A percentile compares a stretch with the other conserved stretches of the same genome.
phyloP scores from a whole-genome alignment of 2,797 vertebrate species.

The Silurus aristotelis region DNA sequence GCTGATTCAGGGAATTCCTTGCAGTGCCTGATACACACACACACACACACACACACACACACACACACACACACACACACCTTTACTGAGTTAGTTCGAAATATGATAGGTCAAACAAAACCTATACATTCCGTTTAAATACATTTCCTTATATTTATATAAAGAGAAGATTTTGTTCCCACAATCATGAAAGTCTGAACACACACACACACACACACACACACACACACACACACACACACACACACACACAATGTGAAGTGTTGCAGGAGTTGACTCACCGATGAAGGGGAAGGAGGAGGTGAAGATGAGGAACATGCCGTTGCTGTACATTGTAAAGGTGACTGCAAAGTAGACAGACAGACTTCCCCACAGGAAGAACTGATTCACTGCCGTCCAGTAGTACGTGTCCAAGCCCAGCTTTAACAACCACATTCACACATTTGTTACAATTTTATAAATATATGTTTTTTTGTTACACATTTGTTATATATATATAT shows the following conservation, averaged over 20 bases:
- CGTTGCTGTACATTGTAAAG: conserved; percentile 91
- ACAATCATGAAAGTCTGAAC: neutral
- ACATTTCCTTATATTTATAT: too few species aligned
- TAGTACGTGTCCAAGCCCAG: conserved; percentile 86
- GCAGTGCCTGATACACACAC: conserved; percentile 77
- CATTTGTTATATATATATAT: neutral
- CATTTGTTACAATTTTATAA: neutral
- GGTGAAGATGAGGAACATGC: conserved; percentile 87
- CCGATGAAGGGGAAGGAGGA: conserved; percentile 86
- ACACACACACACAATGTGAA: neutral
- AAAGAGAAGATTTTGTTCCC: neutral
- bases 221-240: conserved; percentile 11
- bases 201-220: conserved; percentile 9
- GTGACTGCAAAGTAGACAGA: conserved; percentile 87
- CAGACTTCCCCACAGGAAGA: conserved; percentile 93
- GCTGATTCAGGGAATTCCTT: conserved; percentile 85
- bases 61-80: neutral
- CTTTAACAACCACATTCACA: conserved; percentile 66
- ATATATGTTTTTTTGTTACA: too few species aligned
- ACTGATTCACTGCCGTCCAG: conserved; percentile 92
- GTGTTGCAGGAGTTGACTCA: conserved; percentile 66
- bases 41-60: conserved; percentile 11
- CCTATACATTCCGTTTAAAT: neutral
- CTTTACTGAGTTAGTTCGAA: neutral
- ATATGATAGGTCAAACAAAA: neutral